phyloP scores from a whole-genome alignment of 2,888 invertebrate genomes.

The Argyresthia goedartella region DNA sequence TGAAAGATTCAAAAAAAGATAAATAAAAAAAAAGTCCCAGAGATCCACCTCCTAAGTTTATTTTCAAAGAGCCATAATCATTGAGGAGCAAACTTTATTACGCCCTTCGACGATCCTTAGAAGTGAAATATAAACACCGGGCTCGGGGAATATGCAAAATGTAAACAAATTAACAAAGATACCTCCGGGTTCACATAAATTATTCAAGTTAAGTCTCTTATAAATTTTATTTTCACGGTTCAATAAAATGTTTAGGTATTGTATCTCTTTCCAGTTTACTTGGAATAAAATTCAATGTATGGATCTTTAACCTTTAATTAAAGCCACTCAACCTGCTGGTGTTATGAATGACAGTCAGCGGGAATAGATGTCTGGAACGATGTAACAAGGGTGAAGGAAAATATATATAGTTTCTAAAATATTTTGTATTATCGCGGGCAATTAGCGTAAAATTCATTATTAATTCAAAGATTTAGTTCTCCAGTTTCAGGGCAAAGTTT shows the following conservation, averaged over 20 bases:
- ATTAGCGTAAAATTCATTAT: no score
- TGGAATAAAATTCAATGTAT: no score
- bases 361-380: no score
- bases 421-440: no score
- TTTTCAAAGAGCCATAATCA: conserved; percentile 59
- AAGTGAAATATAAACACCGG: conserved; percentile 12
- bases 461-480: no score
- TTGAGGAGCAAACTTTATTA: conserved; percentile 46
- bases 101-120: conserved; percentile 12
- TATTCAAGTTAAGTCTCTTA: conserved; percentile 29
- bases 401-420: no score
- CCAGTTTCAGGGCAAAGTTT: conserved; percentile 17
- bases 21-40: conserved; percentile 47
- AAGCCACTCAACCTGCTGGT: no score
- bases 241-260: no score
- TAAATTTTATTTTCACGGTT: conserved; percentile 26
- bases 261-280: no score
- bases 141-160: conserved; percentile 35
- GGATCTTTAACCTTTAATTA: no score
- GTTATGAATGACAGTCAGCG: no score
- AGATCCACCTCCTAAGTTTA: conserved; percentile 46
- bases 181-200: conserved; percentile 30
- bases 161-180: conserved; percentile 56
- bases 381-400: no score
- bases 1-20: conserved; percentile 32